Base-by-base conservation (phyloP, 2,797 vertebrate genomes). In the Manis pentadactyla region DNA sequence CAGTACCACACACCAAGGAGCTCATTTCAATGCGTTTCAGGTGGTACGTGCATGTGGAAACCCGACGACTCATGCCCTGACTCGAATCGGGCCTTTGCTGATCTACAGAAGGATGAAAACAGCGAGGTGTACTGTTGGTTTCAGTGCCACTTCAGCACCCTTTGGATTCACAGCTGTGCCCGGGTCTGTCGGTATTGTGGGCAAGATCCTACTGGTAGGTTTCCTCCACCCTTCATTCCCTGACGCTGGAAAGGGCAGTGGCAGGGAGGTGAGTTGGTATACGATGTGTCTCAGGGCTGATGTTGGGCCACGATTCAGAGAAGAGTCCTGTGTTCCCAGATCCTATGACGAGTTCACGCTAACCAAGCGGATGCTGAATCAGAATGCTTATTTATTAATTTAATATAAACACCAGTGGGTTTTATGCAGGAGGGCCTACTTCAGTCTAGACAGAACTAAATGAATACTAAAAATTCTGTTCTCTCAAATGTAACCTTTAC, bases 1-100 rank as follows among this genome's bases (percentile, higher is more conserved):
- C 21, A 85, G 92, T 81, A 86, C 93, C 94, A 92, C 88, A 95
- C 95, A 81, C 96, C 69, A 75, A 97, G 95, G 96, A 96, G 51
- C 93, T 91, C 74, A 74, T 73, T 89, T 90, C 79, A 92, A 95
- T 96, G 95, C 87, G 51, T 90, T 97, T 96, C 42, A 63, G 25
- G 88, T 93, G 95, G 6, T 0, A 93, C 92, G 91, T 95, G 95
- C 18, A 5, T 66, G 75, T 81, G 69, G 83, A 71, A 97, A 98
- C 97, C 81, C 74, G 46, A 90, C 57, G 77, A 59, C 27, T 86
- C 81, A 23, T 96, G 97, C 93, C 89, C 68, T 74, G 69, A 85
- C 96, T 87, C 96, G 92, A 94, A 59, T 6, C 10, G 21, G 95
- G 85, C 95, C 95, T 97, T 95, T 93, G 73, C 92, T 93, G 61